These are phyloP conservation scores for Uromys caudimaculatus DNA, from an alignment of 2,797 vertebrate genomes.

Conservation along the genomic window DNA sequence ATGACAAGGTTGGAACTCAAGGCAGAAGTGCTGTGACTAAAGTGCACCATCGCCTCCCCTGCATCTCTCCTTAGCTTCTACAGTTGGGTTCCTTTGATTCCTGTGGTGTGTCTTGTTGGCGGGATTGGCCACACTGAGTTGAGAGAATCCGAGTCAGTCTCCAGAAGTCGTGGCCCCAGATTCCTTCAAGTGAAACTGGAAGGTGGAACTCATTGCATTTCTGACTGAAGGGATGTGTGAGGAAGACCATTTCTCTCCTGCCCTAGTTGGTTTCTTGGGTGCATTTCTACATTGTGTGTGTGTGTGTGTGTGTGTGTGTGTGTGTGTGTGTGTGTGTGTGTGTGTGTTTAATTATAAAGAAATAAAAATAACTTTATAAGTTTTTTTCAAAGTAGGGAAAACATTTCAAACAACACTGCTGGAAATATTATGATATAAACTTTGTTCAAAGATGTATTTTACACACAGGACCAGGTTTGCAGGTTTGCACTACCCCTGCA, in stretches of 20 bases:
- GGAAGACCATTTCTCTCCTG: neutral
- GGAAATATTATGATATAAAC: neutral
- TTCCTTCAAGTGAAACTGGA: neutral
- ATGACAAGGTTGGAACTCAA: neutral
- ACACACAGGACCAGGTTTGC: neutral
- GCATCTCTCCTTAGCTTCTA: neutral
- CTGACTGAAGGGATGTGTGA: neutral
- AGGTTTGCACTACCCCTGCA: neutral
- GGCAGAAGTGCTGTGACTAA: neutral
- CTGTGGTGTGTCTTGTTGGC: neutral
- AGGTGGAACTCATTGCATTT: slow-evolving; percentile 21
- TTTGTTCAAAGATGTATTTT: neutral
- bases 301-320: too few species aligned
- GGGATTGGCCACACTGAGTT: neutral
- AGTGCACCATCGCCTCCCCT: neutral
- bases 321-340: too few species aligned
- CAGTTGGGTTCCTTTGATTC: neutral
- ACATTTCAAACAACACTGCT: neutral
- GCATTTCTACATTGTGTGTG: slow-evolving; percentile 23
- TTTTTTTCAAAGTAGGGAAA: neutral
- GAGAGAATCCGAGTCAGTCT: neutral
- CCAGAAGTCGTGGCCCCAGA: neutral
- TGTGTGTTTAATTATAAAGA: too few species aligned
- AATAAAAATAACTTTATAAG: slow-evolving; percentile 39
- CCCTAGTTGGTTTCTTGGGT: neutral